Conservation (phyloP, 2,888 invertebrate genomes). For the Caenorhabditis sinica region DNA sequence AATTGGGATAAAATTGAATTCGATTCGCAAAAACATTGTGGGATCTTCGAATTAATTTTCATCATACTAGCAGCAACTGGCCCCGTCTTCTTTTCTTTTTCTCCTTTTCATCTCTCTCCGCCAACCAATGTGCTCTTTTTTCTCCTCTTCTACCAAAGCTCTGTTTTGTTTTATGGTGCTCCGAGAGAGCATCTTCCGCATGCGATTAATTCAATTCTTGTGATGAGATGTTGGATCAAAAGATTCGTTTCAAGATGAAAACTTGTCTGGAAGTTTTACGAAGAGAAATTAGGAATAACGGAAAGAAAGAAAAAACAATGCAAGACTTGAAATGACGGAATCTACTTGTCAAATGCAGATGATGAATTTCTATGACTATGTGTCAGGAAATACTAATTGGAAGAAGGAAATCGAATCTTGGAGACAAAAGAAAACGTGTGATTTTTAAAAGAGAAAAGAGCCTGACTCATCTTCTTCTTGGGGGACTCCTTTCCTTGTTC, state of each 20-base stretch:
- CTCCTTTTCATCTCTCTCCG: constrained; percentile 19
- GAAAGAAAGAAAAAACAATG: constrained; percentile 24
- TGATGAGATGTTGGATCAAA: constrained; percentile 37
- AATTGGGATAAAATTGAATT: constrained; percentile 13
- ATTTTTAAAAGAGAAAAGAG: constrained; percentile 14
- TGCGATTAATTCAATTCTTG: constrained; percentile 48
- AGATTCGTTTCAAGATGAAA: constrained; percentile 15
- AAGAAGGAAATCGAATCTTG: constrained; percentile 17
- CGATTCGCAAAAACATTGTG: constrained; percentile 31
- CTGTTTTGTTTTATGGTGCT: constrained; percentile 47
- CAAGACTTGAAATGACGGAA: constrained; percentile 36
- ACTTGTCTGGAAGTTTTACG: background rate
- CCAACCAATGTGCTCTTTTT: constrained; percentile 35
- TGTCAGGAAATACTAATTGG: constrained; percentile 46
- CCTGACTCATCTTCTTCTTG: constrained; percentile 14
- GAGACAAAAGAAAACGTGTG: constrained; percentile 29
- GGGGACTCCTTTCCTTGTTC: background rate
- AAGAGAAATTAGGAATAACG: constrained; percentile 4
- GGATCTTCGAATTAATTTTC: constrained; percentile 56
- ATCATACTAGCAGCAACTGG: constrained; percentile 45
- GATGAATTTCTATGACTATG: constrained; percentile 29
- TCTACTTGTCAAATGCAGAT: constrained; percentile 37
- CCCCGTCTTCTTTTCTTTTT: constrained; percentile 21
- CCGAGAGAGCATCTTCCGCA: constrained; percentile 34
- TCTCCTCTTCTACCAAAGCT: constrained; percentile 16